phyloP scores from a whole-genome alignment of 2,113 vertebrate species.

The Pristiophorus japonicus region DNA sequence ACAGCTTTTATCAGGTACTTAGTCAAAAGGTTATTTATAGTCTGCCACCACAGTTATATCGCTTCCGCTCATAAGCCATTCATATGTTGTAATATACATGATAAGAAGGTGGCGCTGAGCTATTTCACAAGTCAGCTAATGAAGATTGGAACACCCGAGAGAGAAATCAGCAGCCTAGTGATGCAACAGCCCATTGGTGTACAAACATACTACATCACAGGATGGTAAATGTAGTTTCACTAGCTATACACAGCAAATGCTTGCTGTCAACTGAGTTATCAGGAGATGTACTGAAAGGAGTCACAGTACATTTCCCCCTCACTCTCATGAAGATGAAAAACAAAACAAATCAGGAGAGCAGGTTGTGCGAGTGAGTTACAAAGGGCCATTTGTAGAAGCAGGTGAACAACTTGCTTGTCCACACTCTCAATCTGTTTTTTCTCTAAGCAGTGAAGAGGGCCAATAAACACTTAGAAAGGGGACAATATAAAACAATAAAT shows the following conservation, averaged over 20 bases:
- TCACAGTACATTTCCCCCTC: not conserved
- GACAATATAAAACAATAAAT: not conserved
- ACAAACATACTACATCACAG: not conserved
- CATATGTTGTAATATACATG: not conserved
- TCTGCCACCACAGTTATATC: not conserved
- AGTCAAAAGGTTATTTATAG: not conserved
- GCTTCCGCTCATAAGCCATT: not conserved
- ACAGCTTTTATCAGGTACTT: not conserved
- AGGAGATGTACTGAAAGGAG: not conserved
- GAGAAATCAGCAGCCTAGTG: not conserved
- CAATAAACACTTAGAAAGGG: not conserved
- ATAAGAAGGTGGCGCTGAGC: not conserved
- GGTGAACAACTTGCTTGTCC: not conserved
- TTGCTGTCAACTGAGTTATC: not conserved
- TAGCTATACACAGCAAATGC: not conserved
- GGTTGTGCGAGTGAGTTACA: not conserved
- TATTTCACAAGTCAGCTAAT: not conserved
- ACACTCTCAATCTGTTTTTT: not conserved
- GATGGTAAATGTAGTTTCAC: not conserved
- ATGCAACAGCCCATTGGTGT: not conserved
- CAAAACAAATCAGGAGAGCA: not conserved
- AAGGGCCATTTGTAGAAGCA: not conserved
- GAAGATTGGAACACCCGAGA: not conserved
- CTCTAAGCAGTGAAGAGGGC: not conserved
- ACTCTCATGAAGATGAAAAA: not conserved